Evolutionary conservation across 2,888 invertebrate genomes (phyloP).

Genomic region (Baronia brevicornis): DNA sequence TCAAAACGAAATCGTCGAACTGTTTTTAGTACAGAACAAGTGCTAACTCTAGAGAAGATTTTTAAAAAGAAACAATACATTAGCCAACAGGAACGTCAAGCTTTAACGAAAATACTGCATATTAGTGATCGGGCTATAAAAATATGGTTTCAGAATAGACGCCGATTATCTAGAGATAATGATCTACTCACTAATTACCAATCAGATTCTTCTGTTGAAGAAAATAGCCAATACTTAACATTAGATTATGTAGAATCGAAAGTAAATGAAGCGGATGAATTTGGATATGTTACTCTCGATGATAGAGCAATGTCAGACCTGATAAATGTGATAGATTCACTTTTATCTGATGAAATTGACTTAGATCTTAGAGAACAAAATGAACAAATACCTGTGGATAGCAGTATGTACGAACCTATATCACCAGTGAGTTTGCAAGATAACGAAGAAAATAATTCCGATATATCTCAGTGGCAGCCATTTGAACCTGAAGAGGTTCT

Average conservation of each 20-base stretch:
- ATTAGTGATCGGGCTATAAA: constrained; percentile 82
- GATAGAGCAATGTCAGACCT: constrained; percentile 33
- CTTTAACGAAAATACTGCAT: constrained; percentile 69
- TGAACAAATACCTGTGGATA: constrained; percentile 13
- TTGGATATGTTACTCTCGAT: constrained; percentile 42
- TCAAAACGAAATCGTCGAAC: constrained; percentile 78
- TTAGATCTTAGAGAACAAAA: constrained; percentile 6
- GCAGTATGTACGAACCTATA: constrained; percentile 40
- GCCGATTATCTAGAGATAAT: constrained; percentile 69
- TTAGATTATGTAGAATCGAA: constrained; percentile 32
- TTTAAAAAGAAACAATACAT: constrained; percentile 81
- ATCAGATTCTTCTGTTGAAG: constrained; percentile 20
- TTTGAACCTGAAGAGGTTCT: constrained; percentile 15
- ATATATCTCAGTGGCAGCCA: constrained; percentile 11
- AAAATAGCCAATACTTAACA: constrained; percentile 14
- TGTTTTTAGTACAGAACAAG: constrained; percentile 82
- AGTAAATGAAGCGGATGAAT: constrained; percentile 35
- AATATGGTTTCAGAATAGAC: constrained; percentile 85
- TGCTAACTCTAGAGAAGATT: constrained; percentile 81
- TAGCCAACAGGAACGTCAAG: constrained; percentile 80
- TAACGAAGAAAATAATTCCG: constrained; percentile 11
- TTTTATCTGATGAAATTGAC: constrained; percentile 21
- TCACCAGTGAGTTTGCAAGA: constrained; percentile 39
- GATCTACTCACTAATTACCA: constrained; percentile 14
- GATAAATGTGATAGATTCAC: constrained; percentile 31